A percentile compares a stretch with the other conserved stretches of the same genome.
phyloP scores from a whole-genome alignment of 2,113 vertebrate species.

The Micronycteris hirsuta region DNA sequence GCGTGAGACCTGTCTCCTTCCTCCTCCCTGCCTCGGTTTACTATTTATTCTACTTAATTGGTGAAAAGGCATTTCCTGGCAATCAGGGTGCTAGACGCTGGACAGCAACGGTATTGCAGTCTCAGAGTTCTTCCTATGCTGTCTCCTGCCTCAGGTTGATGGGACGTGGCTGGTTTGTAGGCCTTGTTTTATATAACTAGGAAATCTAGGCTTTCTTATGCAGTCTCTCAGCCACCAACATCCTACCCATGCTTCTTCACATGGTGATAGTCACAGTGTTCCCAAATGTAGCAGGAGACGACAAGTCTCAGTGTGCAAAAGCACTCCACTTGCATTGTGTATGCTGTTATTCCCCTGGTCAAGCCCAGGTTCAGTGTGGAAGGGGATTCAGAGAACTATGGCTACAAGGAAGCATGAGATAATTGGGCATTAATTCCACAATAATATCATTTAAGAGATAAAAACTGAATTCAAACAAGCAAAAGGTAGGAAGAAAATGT shows the following conservation, averaged over 20 bases:
- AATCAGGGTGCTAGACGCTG: too few species aligned
- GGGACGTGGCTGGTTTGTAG: background rate
- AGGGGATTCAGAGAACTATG: background rate
- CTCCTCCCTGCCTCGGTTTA: too few species aligned
- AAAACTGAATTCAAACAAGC: background rate
- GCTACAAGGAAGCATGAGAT: background rate
- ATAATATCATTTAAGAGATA: background rate
- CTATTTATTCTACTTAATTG: too few species aligned
- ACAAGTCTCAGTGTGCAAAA: background rate
- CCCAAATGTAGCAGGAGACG: background rate
- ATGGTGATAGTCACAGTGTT: background rate
- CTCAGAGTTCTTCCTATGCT: too few species aligned
- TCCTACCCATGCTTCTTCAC: background rate
- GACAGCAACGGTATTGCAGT: too few species aligned
- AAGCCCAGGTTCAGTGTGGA: background rate
- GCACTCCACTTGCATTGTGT: accelerated
- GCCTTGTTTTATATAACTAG: background rate
- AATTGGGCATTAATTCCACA: too few species aligned
- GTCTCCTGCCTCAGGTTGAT: too few species aligned
- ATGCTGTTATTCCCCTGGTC: background rate
- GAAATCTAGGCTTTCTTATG: background rate
- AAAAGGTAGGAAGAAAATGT: background rate
- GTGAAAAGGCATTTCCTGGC: too few species aligned
- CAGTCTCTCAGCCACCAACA: background rate
- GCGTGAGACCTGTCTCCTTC: too few species aligned